phyloP scores from a whole-genome alignment of 2,888 invertebrate species.

The Cyclophora punctaria region DNA sequence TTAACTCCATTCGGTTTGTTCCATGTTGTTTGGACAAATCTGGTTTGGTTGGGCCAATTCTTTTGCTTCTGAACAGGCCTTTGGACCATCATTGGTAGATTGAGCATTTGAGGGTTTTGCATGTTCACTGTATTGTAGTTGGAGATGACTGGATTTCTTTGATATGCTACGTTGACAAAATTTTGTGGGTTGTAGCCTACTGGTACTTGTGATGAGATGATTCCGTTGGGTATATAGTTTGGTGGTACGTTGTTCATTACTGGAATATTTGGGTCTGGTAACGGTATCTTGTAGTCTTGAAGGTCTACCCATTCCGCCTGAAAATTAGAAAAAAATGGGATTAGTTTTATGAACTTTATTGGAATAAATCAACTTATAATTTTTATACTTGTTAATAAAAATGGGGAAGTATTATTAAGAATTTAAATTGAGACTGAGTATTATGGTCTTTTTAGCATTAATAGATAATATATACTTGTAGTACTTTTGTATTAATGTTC shows the following conservation, averaged over 20 bases:
- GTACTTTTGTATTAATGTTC: too few relatives aligned
- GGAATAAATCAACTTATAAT: too few relatives aligned
- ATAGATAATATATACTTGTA: too few relatives aligned
- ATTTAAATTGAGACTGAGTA: too few relatives aligned
- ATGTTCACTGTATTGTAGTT: conserved; percentile 2
- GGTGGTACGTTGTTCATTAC: conserved; percentile 9
- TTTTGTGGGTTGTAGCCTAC: conserved; percentile 11
- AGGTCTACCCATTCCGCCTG: conserved; percentile 31
- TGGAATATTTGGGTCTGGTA: conserved; percentile 8
- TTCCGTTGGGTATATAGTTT: conserved; percentile 14
- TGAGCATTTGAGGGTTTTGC: conserved; percentile 5
- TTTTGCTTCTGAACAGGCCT: neutral
- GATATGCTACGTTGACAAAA: conserved; percentile 12
- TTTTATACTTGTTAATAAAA: too few relatives aligned
- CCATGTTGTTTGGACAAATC: conserved; percentile 22
- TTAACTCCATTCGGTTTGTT: conserved; percentile 29
- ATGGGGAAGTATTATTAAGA: too few relatives aligned
- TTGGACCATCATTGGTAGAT: conserved; percentile 11
- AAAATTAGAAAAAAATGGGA: conserved; percentile 9
- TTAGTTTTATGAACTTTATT: too few relatives aligned
- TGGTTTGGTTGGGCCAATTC: conserved; percentile 12
- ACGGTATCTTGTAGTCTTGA: conserved; percentile 5
- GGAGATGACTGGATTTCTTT: conserved; percentile 5
- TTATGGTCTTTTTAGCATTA: too few relatives aligned
- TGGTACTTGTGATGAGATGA: conserved; percentile 13